Base-by-base conservation (phyloP, 2,797 vertebrate species). In the Notamacropus eugenii region DNA sequence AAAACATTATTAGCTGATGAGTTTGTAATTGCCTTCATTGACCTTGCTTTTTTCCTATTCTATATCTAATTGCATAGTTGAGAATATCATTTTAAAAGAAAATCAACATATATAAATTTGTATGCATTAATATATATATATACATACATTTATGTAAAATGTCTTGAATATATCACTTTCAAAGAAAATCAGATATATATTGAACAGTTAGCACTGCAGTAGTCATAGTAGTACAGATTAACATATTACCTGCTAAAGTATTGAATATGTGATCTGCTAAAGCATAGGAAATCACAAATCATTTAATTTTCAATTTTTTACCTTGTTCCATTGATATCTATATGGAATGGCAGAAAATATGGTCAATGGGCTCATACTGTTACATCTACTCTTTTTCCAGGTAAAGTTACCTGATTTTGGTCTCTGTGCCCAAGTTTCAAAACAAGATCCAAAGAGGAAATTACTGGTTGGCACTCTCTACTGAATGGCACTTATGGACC, bases 401-500 rank as follows among this genome's bases (percentile, higher is more conserved):
- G 99, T 99, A 98, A 99, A 99, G 97, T 98, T 99, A 56, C 99
- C 99, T 0, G 99, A 99, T 98, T 99, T 99, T 1, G 99, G 99
- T 95, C 99, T 99, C 98, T 99, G 99, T 55, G 99, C 99, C 98
- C 99, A 99, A 99, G 99, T 99, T 98, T 99, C 99, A 95, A 99
- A 99, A 99, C 99, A 99, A 98, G 99, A 99, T 62, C 99, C 99
- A 29, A 99, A 99, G 98, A 99, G 99, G 98, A 99, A 99, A 98
- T 99, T 99, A 0, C 98, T 99, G 10, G 99, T 99, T 91, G 99
- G 99, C 54, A 99, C 99, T 0, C 99, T 99, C 0, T 99, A 99
- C 90, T 99, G 99, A 99, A 99, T 99, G 99, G 99, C 99, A 0
- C 99, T 82, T 99, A 99, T 0, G 99, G 99, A 98, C 99, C 99